These are phyloP conservation scores for Cyclura pinguis DNA, from an alignment of 2,797 vertebrate genomes.

Conservation along the genomic window DNA sequence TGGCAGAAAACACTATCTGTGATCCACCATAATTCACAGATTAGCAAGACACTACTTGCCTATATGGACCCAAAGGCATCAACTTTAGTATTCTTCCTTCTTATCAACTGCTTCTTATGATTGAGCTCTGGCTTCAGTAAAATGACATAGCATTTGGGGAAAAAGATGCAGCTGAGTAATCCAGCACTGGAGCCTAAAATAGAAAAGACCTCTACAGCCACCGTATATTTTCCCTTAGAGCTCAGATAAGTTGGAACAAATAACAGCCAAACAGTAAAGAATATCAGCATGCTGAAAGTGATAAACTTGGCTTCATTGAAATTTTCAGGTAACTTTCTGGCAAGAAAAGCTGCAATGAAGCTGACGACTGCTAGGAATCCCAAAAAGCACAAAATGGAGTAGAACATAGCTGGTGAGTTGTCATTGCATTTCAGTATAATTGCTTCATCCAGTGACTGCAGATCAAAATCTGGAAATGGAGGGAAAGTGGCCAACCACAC, in stretches of 20 bases:
- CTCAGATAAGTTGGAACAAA: slow-evolving; percentile 4
- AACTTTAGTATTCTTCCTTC: neutral
- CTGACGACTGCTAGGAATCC: neutral
- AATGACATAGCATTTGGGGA: slow-evolving; percentile 1
- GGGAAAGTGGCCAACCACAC: neutral
- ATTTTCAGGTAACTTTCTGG: slow-evolving; percentile 1
- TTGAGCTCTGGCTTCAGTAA: slow-evolving; percentile 7
- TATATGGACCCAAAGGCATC: neutral
- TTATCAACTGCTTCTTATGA: neutral
- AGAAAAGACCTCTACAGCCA: slow-evolving; percentile 19
- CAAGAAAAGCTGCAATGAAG: slow-evolving; percentile 4
- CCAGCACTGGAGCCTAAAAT: neutral
- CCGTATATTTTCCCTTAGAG: slow-evolving; percentile 13
- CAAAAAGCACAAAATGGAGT: neutral
- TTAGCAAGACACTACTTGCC: neutral
- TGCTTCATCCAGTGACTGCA: neutral
- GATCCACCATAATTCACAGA: neutral
- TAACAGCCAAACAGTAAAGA: neutral
- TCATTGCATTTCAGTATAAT: neutral
- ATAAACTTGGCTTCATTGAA: slow-evolving; percentile 16
- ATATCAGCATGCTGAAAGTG: slow-evolving; percentile 17
- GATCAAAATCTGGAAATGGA: slow-evolving; percentile 1
- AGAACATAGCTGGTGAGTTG: neutral
- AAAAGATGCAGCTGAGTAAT: neutral
- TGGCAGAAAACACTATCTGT: neutral